phyloP scores from a whole-genome alignment of 2,113 vertebrate species.

The Hiodon alosoides region DNA sequence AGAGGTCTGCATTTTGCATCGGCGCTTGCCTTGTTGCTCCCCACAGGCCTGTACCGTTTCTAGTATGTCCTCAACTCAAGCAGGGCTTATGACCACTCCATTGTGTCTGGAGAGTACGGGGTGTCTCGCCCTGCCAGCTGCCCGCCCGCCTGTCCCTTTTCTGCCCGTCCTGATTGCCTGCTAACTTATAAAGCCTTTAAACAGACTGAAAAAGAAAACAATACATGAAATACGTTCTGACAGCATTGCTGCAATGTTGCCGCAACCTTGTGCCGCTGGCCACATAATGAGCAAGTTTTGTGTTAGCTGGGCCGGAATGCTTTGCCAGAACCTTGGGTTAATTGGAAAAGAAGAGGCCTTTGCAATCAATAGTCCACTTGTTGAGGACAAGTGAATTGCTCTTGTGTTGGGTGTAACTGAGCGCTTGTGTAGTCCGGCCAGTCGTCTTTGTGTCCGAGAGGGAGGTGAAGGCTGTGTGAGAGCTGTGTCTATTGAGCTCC shows the following conservation, averaged over 20 bases:
- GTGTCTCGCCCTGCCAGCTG: neutral
- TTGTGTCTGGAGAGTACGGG: neutral
- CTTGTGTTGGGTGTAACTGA: slow-evolving; percentile 65
- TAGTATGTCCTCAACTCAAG: neutral
- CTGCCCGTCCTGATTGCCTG: neutral
- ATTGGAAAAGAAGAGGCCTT: slow-evolving; percentile 50
- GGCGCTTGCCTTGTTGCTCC: neutral
- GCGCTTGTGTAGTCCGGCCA: slow-evolving; percentile 63
- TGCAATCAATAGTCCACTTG: slow-evolving; percentile 73
- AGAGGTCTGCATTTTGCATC: neutral
- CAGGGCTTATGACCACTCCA: neutral
- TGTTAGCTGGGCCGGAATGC: too few relatives aligned
- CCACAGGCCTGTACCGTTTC: neutral
- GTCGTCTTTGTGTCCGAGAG: slow-evolving; percentile 55
- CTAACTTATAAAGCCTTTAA: slow-evolving; percentile 11
- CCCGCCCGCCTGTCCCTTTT: neutral
- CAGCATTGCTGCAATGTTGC: too few relatives aligned
- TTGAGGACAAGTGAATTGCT: slow-evolving; percentile 71
- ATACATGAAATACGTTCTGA: neutral
- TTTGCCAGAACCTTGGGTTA: slow-evolving; percentile 19
- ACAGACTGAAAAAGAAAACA: slow-evolving; percentile 13
- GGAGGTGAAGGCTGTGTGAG: slow-evolving; percentile 39
- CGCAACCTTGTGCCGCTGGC: too few relatives aligned
- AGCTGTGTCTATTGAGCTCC: slow-evolving; percentile 33
- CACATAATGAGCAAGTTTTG: too few relatives aligned